These are phyloP conservation scores for Oxygymnocypris stewartii DNA, from an alignment of 2,113 vertebrate species.

Conservation along the genomic window DNA sequence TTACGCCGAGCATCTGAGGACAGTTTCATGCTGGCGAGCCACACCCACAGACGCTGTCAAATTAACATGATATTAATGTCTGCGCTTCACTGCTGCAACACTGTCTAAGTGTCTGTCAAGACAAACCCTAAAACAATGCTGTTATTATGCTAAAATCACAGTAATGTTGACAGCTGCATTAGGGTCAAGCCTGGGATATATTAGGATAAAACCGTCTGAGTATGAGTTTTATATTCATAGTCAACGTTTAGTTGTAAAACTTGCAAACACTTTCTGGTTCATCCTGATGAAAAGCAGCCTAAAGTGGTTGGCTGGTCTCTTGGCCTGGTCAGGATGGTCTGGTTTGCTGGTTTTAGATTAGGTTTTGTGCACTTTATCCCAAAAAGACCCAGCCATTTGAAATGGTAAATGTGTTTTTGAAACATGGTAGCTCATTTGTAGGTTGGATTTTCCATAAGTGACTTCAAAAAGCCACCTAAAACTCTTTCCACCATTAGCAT, in stretches of 20 bases:
- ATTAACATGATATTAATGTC: constrained; percentile 1
- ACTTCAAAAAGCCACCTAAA: background rate
- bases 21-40: background rate
- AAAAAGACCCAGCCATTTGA: background rate
- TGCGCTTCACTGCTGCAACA: background rate
- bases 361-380: background rate
- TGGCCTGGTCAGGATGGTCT: too few species aligned
- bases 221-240: background rate
- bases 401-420: background rate
- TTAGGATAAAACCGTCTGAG: background rate
- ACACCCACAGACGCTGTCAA: background rate
- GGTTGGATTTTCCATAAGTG: background rate
- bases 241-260: background rate
- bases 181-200: background rate
- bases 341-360: background rate
- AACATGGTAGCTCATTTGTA: background rate
- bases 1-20: background rate
- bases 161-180: background rate
- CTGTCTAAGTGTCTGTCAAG: background rate
- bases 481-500: background rate
- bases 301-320: background rate
- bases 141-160: background rate
- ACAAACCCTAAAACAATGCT: background rate
- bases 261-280: background rate
- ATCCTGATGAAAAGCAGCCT: background rate